A percentile compares a stretch with the other conserved stretches of the same genome.
phyloP scores from a whole-genome alignment of 1,140 invertebrate genomes.

The Ostrea denselamellosa region DNA sequence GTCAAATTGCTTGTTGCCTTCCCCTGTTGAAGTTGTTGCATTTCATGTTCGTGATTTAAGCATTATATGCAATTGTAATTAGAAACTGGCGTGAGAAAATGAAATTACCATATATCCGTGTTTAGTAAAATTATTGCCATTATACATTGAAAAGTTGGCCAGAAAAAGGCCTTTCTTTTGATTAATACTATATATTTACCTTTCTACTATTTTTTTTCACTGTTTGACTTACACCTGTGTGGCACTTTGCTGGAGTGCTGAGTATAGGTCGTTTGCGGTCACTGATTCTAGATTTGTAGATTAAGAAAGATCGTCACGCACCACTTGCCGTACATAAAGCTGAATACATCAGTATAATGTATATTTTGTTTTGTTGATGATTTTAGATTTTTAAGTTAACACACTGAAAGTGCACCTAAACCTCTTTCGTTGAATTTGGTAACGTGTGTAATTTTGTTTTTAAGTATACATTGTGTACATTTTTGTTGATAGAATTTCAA shows the following conservation, averaged over 20 bases:
- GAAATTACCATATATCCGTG: neutral
- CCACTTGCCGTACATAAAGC: neutral
- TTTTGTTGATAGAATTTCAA: too few relatives aligned
- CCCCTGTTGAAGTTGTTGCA: neutral
- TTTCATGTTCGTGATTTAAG: neutral
- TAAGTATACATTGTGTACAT: too few relatives aligned
- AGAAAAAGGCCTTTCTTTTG: neutral
- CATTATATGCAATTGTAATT: too few relatives aligned
- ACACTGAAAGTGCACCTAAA: too few relatives aligned
- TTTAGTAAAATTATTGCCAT: neutral
- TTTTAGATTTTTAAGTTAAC: too few relatives aligned
- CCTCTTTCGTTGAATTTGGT: too few relatives aligned
- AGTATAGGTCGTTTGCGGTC: neutral
- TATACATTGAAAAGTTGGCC: neutral
- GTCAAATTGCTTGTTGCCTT: too few relatives aligned
- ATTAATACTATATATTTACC: neutral
- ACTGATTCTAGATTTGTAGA: constrained; percentile 3
- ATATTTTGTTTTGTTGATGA: too few relatives aligned
- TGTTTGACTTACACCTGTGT: neutral
- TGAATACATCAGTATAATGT: too few relatives aligned
- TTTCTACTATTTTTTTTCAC: neutral
- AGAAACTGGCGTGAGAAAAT: too few relatives aligned
- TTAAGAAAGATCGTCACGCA: neutral
- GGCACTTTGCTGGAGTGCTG: neutral
- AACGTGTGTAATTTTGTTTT: too few relatives aligned